phyloP scores from a whole-genome alignment of 2,797 vertebrate species.

The Peromyscus aztecus region DNA sequence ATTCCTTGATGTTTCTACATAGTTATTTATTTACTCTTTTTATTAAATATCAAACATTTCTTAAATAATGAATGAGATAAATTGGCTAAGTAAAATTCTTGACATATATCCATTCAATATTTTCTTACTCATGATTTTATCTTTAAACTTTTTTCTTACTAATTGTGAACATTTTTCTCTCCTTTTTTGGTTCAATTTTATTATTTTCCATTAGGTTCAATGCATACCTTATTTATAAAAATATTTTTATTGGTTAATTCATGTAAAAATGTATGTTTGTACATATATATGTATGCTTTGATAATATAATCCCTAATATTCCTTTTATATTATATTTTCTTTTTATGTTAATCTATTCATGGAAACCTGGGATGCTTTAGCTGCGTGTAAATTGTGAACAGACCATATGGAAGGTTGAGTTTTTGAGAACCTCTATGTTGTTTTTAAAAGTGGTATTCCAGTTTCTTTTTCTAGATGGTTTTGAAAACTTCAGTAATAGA shows the following conservation, averaged over 20 bases:
- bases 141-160: not conserved
- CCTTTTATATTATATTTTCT: too few relatives aligned
- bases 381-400: not conserved
- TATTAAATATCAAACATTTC: not conserved
- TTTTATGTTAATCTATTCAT: too few relatives aligned
- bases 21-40: not conserved
- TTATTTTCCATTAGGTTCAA: not conserved
- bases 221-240: not conserved
- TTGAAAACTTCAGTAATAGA: not conserved
- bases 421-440: not conserved
- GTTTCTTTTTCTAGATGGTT: not conserved
- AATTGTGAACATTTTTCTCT: not conserved
- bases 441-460: not conserved
- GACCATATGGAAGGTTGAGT: not conserved
- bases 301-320: too few relatives aligned
- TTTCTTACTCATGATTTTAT: not conserved
- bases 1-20: not conserved
- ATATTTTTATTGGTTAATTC: not conserved
- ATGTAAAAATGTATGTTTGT: not conserved
- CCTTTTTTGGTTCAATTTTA: not conserved
- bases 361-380: too few relatives aligned
- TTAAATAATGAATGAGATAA: slow-evolving; percentile 38
- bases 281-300: too few relatives aligned
- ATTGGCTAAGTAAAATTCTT: slow-evolving; percentile 9
- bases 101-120: not conserved